phyloP scores from a whole-genome alignment of 2,797 vertebrate genomes.

The Paramormyrops hopkinsi region DNA sequence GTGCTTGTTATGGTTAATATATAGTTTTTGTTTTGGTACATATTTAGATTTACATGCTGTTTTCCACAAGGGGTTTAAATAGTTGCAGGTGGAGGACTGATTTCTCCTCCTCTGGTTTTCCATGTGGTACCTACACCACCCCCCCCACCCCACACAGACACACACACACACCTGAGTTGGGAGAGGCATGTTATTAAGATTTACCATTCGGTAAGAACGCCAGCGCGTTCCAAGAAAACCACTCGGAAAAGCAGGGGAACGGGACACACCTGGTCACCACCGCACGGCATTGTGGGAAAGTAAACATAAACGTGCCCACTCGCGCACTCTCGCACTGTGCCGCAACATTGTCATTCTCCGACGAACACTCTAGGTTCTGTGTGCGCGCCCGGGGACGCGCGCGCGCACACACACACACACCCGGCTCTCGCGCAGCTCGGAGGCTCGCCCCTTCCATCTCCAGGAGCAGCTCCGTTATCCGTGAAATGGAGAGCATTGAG shows the following conservation, averaged over 20 bases:
- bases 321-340: background rate
- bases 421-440: background rate
- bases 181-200: background rate
- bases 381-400: too few species aligned
- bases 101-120: background rate
- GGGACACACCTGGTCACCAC: background rate
- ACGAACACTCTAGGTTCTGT: background rate
- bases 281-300: background rate
- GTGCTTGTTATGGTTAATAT: background rate
- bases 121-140: background rate
- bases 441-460: background rate
- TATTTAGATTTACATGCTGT: background rate
- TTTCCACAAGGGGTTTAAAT: background rate
- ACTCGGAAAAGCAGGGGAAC: background rate
- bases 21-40: background rate
- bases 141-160: too few species aligned
- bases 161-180: background rate
- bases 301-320: background rate
- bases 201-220: background rate
- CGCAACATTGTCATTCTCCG: background rate
- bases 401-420: background rate
- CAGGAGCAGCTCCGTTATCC: background rate
- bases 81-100: background rate
- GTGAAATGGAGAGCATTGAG: slow-evolving; percentile 45
- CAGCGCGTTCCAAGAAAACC: background rate